Base-by-base conservation (phyloP, 2,113 vertebrate species). In the Pterophyllum scalare region DNA sequence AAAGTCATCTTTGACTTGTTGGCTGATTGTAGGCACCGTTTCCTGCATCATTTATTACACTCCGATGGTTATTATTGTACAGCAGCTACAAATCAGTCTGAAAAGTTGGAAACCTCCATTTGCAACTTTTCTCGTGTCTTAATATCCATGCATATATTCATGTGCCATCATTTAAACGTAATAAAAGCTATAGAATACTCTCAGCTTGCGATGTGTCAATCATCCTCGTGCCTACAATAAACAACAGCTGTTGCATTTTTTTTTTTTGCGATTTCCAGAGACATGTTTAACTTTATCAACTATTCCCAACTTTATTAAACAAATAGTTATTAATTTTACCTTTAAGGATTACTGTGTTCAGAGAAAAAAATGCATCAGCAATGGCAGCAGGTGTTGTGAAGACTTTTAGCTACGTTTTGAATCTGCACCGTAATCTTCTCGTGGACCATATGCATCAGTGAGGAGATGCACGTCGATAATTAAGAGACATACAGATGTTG, bases 401-500 rank as follows among this genome's bases (percentile, higher is more conserved):
- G 77, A 77, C 57, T 90, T 60, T 79, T 60, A 11, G 59, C 35
- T 49, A 20, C 38, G 49, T 75, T 78, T 65, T 62, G 52, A 80
- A 82, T 80, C 20, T 61, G 38, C 26, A 28, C 77, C 67, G 59
- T 76, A 70, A 74, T 80, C 76, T 76, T 62, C 61, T 79, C 59
- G 7, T n/a, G 61, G 85, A 82, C 58, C 83, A 84, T 83, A 87
- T 88, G 82, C 17, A 82, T 79, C 61, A 12, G 57, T 38, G 46
- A 81, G 72, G 43, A 80, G 59, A 85, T 59, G 43, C 58, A 56
- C 5, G 2, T 15, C 38, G 43, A 88, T 93, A 77, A 92, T 91
- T 89, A 87, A 81, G 62, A 43, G 56, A 87, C 57, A n/a, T 90
- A 83, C 91, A 92, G 91, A 90, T 91, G 91, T 82, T 81, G 65